phyloP scores from a whole-genome alignment of 2,888 invertebrate species.

The Clostera curtula region DNA sequence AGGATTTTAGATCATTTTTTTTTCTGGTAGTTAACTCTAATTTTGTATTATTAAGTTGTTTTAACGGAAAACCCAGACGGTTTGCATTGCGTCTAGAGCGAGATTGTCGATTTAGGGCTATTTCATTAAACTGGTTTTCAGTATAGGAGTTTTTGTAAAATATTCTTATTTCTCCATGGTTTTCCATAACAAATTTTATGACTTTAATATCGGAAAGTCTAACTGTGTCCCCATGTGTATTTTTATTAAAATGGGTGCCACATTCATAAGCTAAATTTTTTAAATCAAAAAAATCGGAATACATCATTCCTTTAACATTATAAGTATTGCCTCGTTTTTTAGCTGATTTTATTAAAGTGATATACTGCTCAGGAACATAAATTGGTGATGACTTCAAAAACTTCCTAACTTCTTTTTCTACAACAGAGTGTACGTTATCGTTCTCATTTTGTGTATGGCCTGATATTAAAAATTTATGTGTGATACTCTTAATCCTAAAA shows the following conservation, averaged over 20 bases:
- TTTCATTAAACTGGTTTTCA: too few species aligned
- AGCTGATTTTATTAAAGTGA: background rate
- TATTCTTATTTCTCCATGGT: too few species aligned
- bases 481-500: constrained; percentile 6
- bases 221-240: constrained; percentile 1
- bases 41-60: too few species aligned
- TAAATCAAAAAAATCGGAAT: background rate
- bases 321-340: background rate
- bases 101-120: too few species aligned
- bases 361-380: background rate
- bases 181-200: too few species aligned
- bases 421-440: constrained; percentile 9
- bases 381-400: constrained; percentile 1
- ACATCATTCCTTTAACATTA: constrained; percentile 1
- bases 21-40: too few species aligned
- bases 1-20: too few species aligned
- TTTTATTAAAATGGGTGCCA: background rate
- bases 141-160: too few species aligned
- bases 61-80: too few species aligned
- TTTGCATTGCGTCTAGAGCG: too few species aligned
- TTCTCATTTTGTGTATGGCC: constrained; percentile 4
- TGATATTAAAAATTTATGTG: constrained; percentile 6
- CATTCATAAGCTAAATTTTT: background rate
- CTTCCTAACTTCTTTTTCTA: constrained; percentile 11
- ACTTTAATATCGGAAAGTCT: constrained; percentile 1